Base-by-base conservation (phyloP, 1,140 invertebrate species). In the Drosophila arizonae region DNA sequence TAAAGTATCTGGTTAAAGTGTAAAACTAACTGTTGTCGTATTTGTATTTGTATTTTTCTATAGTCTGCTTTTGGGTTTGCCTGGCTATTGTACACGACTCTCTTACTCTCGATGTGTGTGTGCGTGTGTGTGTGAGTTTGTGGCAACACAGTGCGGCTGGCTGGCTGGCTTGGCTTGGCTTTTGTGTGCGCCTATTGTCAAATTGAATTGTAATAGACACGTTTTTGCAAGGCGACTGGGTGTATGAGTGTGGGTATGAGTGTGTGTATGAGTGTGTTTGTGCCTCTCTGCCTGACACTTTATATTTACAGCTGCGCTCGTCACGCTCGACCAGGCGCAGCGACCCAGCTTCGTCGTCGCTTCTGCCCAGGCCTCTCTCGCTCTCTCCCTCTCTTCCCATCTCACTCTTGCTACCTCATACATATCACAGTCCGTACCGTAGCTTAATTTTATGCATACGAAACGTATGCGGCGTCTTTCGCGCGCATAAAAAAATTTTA, bases 201-300 rank as follows among this genome's bases (percentile, higher is more conserved):
- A 87, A 87, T 87, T 87, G 84, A 87, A 87, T 87, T 87, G 84
- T 87, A 87, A 87, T 87, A 87, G 84, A 87, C 84, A 87, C 84
- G 84, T 87, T 87, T 88, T 79, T 77, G 66, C 84, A 70, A 43
- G 17, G 15, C 55, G 45, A 64, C n/a, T 60, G 46, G 58, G 30
- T 77, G 21, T 50, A 3, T 26, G 17, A 8, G 33, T 33, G 9
- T 33, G 33, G 1, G 6, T 61, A 6, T 56, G 43, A 3, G 28
- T 30, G 28, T 30, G 28, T 33, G 33, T 33, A 9, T 33, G 33
- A 1, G 33, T 33, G 45, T 69, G 17, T 72, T 61, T 61, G 43
- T 71, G 24, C 36, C 52, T 57, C 54, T 60, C 39, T 60, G 62
- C 61, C 63, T 87, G 82, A 78, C 81, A 86, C 79, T 87, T 88